Base-by-base conservation (phyloP, 1,140 invertebrate genomes). In the Chrysoperla carnea region DNA sequence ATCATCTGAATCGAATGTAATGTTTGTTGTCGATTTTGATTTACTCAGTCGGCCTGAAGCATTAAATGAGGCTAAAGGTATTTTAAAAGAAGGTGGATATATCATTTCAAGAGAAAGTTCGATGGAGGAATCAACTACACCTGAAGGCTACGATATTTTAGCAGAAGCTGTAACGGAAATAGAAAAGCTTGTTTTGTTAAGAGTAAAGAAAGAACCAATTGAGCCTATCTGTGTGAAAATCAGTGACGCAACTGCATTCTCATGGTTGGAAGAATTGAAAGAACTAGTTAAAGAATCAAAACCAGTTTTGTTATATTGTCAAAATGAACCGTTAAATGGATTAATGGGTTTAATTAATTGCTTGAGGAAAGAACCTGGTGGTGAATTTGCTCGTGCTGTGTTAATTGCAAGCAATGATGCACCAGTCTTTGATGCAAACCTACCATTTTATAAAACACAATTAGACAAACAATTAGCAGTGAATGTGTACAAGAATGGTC, bases 341-440 rank as follows among this genome's bases (percentile, higher is more conserved):
- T 62, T 92, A 12, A 51, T 94, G 13, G 92, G 92, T 9, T 59
- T 96, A n/a, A 68, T 78, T 0, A 84, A 84, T 39, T 85, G 81
- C 52, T 47, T 85, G 1, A 62, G 74, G 45, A 75, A 67, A 52
- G 83, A 87, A 52, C 72, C 75, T 8, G 71, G 73, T 43, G 75
- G 77, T 40, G 68, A 76, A 46, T 60, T 73, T 8, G 59, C 75
- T 5, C 66, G 68, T 39, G 71, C 73, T 29, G 54, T 84, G 5
- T 64, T 78, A 8, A 72, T 84, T 36, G 61, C 75, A 48, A 80
- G 83, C 48, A 51, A 61, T 4, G 66, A 68, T 38, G 78, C 75
- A 7, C 80, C 79, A 4, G 49, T 59, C 3, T 84, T 84, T 47
- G 70, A 74, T 48, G 53, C 74, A 1, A 52, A 72, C n/a, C 52